These are phyloP conservation scores for Eleutherodactylus coqui DNA, from an alignment of 2,797 vertebrate genomes.

Conservation along the genomic window DNA sequence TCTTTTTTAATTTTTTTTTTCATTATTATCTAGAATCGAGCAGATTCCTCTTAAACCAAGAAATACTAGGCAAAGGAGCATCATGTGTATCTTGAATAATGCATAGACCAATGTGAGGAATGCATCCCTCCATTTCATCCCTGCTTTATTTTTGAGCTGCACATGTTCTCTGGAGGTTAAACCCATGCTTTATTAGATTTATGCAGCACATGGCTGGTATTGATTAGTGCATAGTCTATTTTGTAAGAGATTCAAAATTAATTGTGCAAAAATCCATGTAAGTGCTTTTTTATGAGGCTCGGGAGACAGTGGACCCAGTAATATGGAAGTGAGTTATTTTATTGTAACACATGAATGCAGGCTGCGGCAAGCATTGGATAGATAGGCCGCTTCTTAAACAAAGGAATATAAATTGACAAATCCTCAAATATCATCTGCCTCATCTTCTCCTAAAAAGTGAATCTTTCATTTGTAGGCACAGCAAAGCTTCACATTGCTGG, in stretches of 20 bases:
- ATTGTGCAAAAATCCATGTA: conserved; percentile 72
- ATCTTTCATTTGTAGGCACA: not conserved
- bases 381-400: conserved; percentile 25
- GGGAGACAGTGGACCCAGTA: conserved; percentile 64
- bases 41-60: not conserved
- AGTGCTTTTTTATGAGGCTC: conserved; percentile 74
- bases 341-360: conserved; percentile 37
- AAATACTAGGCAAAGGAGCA: conserved; percentile 41
- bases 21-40: not conserved
- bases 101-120: conserved; percentile 66
- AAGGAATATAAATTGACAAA: conserved; percentile 43
- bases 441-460: conserved; percentile 11
- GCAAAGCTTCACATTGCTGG: not conserved
- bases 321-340: conserved; percentile 60
- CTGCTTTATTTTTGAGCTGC: conserved; percentile 60
- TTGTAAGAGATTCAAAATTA: conserved; percentile 73
- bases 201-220: conserved; percentile 67
- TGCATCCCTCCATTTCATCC: conserved; percentile 66
- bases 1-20: not conserved
- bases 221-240: conserved; percentile 67
- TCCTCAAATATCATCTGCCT: conserved; percentile 20
- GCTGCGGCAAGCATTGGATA: conserved; percentile 30
- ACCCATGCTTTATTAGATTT: conserved; percentile 66
- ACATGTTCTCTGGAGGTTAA: conserved; percentile 65
- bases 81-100: conserved; percentile 66